Evolutionary conservation across 1,140 invertebrate species (phyloP).

Genomic region (Drosophila repletoides): DNA sequence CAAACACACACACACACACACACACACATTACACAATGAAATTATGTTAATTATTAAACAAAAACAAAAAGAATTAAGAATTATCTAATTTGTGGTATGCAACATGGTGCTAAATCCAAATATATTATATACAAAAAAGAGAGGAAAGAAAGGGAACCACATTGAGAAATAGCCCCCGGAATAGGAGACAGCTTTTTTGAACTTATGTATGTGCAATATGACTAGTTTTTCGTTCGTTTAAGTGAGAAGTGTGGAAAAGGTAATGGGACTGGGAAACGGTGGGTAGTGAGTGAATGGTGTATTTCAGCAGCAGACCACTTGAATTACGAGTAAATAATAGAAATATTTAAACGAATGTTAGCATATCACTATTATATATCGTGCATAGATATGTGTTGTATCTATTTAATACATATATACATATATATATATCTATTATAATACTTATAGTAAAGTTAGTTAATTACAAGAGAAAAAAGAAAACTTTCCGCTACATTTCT

Average conservation of each 20-base stretch:
- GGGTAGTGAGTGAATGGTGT: constrained; percentile 1
- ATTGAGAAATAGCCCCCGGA: constrained; percentile 3
- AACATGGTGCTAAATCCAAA: constrained; percentile 82
- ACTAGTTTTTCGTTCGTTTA: constrained; percentile 86
- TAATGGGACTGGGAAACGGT: constrained; percentile 1
- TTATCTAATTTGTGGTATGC: constrained; percentile 72
- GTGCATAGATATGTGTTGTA: constrained; percentile 27
- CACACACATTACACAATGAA: constrained; percentile 71
- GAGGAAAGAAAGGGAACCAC: not conserved
- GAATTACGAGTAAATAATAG: constrained; percentile 27
- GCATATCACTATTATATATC: constrained; percentile 67
- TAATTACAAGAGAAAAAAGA: constrained; percentile 43
- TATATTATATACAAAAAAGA: constrained; percentile 62
- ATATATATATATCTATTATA: constrained; percentile 20
- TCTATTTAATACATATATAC: constrained; percentile 39
- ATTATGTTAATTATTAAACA: constrained; percentile 67
- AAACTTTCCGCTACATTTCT: constrained; percentile 70
- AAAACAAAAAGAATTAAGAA: not conserved
- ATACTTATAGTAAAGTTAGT: constrained; percentile 50
- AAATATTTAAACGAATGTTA: constrained; percentile 60
- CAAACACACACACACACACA: constrained; percentile 30
- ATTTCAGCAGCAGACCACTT: constrained; percentile 48
- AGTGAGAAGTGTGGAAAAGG: constrained; percentile 15
- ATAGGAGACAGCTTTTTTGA: constrained; percentile 46
- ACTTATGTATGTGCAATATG: constrained; percentile 84